Conservation (phyloP, 2,888 invertebrate species). For the Tanypteryx hageni region DNA sequence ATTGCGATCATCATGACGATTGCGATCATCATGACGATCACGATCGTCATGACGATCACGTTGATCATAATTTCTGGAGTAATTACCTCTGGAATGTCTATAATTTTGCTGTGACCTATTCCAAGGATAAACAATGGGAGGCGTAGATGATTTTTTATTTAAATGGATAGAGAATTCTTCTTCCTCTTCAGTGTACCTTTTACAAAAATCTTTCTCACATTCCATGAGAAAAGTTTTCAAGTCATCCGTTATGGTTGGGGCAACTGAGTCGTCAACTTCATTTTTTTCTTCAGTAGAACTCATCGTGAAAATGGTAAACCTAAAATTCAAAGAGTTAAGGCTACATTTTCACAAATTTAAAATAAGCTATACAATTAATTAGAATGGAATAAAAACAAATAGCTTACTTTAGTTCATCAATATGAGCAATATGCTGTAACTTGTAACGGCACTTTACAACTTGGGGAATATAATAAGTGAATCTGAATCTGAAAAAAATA, state of each 20-base stretch:
- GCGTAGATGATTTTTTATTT: neutral
- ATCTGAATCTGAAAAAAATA: slow-evolving; percentile 46
- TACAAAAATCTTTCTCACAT: slow-evolving; percentile 27
- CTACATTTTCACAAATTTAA: neutral
- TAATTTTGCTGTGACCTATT: neutral
- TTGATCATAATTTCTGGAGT: neutral
- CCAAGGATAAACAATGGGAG: slow-evolving; percentile 41
- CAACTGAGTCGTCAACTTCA: neutral
- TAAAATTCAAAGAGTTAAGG: neutral
- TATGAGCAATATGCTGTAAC: neutral
- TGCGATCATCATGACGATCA: neutral
- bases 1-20: neutral
- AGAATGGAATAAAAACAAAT: too few species aligned
- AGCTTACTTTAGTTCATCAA: neutral
- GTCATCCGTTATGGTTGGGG: neutral
- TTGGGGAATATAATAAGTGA: slow-evolving; percentile 51
- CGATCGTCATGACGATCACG: neutral
- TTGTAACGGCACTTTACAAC: neutral
- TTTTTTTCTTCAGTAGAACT: neutral
- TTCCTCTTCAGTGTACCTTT: slow-evolving; percentile 36
- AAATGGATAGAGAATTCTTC: slow-evolving; percentile 17
- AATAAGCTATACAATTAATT: neutral
- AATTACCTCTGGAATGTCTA: neutral
- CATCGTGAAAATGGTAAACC: neutral
- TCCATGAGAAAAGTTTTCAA: slow-evolving; percentile 19